phyloP scores from a whole-genome alignment of 2,797 vertebrate species.

The Sebastes melanostomus region DNA sequence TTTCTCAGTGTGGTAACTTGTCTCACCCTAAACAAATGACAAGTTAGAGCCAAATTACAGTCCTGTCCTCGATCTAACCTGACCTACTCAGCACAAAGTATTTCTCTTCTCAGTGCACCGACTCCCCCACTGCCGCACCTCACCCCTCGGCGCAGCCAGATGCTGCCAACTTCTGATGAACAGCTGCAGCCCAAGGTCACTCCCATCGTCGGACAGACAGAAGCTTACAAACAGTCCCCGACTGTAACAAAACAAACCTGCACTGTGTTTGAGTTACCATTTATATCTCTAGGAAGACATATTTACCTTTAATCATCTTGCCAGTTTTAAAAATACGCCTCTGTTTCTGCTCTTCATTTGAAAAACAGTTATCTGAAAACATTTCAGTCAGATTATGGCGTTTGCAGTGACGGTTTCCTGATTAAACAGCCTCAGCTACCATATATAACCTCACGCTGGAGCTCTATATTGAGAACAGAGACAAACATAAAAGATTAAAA shows the following conservation, averaged over 20 bases:
- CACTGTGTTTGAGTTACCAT: not conserved
- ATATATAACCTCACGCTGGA: constrained; percentile 38
- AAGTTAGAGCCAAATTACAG: not conserved
- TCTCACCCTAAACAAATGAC: not conserved
- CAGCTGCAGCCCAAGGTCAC: constrained; percentile 68
- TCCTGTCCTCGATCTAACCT: constrained; percentile 6
- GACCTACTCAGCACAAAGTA: constrained; percentile 35
- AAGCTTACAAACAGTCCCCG: constrained; percentile 38
- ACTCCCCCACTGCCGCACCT: constrained; percentile 4
- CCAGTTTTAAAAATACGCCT: constrained; percentile 42
- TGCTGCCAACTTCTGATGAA: constrained; percentile 57
- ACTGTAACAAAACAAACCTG: constrained; percentile 4
- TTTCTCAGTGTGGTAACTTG: not conserved
- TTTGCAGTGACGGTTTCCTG: constrained; percentile 31
- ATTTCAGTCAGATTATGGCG: constrained; percentile 20
- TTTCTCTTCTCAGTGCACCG: constrained; percentile 8
- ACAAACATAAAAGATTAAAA: constrained; percentile 31
- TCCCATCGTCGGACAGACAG: constrained; percentile 29
- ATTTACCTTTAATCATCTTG: constrained; percentile 19
- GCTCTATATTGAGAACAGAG: constrained; percentile 54
- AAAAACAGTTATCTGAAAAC: constrained; percentile 25
- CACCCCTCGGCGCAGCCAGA: constrained; percentile 48
- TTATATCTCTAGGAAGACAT: constrained; percentile 17
- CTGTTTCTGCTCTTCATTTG: constrained; percentile 5
- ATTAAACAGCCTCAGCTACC: constrained; percentile 39